Conservation (phyloP, 2,113 vertebrate species). For the Oncorhynchus mykiss region DNA sequence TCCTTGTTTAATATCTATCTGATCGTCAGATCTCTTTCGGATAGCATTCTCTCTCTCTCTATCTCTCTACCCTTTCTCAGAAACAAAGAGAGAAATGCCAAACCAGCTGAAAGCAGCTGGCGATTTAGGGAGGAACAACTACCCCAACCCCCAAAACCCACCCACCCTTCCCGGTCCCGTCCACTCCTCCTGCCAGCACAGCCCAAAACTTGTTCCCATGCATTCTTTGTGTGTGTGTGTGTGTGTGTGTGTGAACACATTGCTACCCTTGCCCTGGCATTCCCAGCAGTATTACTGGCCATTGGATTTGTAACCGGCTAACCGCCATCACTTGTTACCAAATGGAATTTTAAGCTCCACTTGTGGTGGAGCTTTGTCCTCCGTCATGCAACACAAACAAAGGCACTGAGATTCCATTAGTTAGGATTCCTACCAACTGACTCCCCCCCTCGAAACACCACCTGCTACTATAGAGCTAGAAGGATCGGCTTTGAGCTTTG, state of each 20-base stretch:
- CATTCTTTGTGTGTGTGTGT: too few species aligned
- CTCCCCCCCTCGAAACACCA: conserved; percentile 9
- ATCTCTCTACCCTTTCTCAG: too few species aligned
- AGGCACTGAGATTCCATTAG: conserved; percentile 62
- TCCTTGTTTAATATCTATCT: too few species aligned
- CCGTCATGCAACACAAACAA: conserved; percentile 56
- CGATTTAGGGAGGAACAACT: too few species aligned
- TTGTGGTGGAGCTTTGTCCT: conserved; percentile 53
- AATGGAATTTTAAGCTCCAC: conserved; percentile 69
- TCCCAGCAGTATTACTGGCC: background rate
- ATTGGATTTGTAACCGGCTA: conserved; percentile 45
- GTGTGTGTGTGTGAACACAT: background rate
- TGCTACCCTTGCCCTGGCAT: conserved; percentile 52
- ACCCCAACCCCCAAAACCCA: too few species aligned
- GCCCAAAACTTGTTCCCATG: background rate
- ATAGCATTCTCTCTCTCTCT: too few species aligned
- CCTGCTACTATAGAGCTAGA: background rate
- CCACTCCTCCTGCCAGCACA: background rate
- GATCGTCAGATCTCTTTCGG: too few species aligned
- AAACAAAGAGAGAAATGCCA: too few species aligned
- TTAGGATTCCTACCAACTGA: conserved; percentile 31
- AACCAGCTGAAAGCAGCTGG: too few species aligned
- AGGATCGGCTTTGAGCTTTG: background rate
- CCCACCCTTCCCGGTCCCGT: background rate
- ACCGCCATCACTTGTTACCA: conserved; percentile 51